These are phyloP conservation scores for Equus przewalskii DNA, from an alignment of 2,113 vertebrate species.

Conservation along the genomic window DNA sequence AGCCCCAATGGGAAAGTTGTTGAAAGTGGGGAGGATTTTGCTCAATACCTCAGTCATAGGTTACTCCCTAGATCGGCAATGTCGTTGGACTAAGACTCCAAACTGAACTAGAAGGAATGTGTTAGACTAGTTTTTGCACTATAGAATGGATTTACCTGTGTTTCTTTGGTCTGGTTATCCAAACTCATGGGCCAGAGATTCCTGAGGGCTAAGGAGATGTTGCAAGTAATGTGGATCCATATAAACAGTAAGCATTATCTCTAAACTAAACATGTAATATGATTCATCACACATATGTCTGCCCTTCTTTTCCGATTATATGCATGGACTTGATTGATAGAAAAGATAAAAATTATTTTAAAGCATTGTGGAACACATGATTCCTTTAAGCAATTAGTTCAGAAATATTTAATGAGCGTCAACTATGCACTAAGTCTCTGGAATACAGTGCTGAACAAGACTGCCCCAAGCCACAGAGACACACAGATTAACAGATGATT, in stretches of 20 bases:
- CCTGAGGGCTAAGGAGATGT: neutral
- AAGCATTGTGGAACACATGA: neutral
- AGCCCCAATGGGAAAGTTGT: neutral
- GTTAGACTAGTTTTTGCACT: neutral
- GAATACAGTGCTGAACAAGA: constrained; percentile 17
- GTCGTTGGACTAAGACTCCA: neutral
- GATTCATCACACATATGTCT: neutral
- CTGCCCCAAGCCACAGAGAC: constrained; percentile 1
- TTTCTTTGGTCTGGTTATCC: neutral
- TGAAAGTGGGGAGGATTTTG: neutral
- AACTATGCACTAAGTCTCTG: neutral
- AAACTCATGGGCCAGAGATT: neutral
- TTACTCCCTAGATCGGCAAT: neutral
- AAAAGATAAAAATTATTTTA: constrained; percentile 20
- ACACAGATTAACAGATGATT: neutral
- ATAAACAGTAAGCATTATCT: constrained; percentile 3
- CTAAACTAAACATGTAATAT: neutral
- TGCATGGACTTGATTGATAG: constrained; percentile 25
- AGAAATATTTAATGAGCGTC: constrained; percentile 50
- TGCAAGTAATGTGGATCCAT: neutral
- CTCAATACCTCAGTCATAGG: neutral
- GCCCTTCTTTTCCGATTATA: constrained; percentile 16
- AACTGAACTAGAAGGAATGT: neutral
- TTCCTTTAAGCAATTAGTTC: constrained; percentile 39
- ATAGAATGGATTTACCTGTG: neutral